Evolutionary conservation across 2,113 vertebrate species (phyloP).

Genomic region (Ciconia stormi): DNA sequence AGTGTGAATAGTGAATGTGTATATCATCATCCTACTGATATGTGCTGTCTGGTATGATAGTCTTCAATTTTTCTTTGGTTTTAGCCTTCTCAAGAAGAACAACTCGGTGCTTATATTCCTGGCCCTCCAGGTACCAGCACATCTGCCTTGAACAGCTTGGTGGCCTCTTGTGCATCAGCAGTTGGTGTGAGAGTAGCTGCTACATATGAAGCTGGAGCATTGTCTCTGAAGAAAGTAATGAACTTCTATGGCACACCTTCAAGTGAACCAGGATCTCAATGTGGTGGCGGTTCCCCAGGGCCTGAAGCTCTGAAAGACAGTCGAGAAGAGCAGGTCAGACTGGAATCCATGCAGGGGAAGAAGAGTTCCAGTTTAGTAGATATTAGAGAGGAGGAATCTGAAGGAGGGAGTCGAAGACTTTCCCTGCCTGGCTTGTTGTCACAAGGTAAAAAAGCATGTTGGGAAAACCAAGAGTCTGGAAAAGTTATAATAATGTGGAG

Average conservation of each 20-base stretch:
- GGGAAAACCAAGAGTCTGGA: background rate
- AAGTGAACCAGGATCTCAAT: conserved; percentile 34
- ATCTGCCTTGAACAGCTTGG: conserved; percentile 89
- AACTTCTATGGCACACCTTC: conserved; percentile 82
- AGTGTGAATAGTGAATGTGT: background rate
- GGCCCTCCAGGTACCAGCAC: conserved; percentile 74
- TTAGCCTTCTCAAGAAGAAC: conserved; percentile 75
- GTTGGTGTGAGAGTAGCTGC: conserved; percentile 93
- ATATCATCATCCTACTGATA: background rate
- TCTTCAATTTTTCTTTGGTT: conserved; percentile 38
- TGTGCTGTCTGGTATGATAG: background rate
- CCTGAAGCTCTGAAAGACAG: conserved; percentile 74
- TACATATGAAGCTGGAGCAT: conserved; percentile 89
- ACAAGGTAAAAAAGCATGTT: conserved; percentile 82
- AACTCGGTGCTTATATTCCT: conserved; percentile 62
- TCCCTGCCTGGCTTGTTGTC: conserved; percentile 95
- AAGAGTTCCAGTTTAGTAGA: conserved; percentile 97
- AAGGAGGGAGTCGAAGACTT: conserved; percentile 87
- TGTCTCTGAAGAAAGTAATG: conserved; percentile 96
- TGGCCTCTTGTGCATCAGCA: conserved; percentile 92
- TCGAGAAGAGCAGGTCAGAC: conserved; percentile 82
- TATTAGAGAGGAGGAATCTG: conserved; percentile 91
- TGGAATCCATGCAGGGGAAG: conserved; percentile 90
- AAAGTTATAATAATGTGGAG: background rate
- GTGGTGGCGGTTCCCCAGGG: conserved; percentile 22